Evolutionary conservation across 2,113 vertebrate species (phyloP), one percentile per base, ranked within the genome.

Genomic region (Corvus cornix): DNA sequence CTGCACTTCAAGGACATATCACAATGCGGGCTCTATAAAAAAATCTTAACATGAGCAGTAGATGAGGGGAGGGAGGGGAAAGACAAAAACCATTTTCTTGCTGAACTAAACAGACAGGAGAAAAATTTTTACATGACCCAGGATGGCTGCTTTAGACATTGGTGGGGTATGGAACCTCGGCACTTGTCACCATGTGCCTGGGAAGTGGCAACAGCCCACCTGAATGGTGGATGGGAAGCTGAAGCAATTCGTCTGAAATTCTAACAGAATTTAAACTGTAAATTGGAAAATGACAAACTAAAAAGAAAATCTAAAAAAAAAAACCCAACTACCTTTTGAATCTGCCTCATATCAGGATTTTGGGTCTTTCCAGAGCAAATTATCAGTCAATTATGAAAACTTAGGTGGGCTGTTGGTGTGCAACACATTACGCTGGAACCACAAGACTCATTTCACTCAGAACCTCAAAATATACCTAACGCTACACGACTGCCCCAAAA

Each of bases 1-100:
- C 87, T 92, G 92, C 95, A 70, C 94, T 97, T 98, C 98, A 98
- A 98, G 98, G 97, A 98, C 98, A 91, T 69, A 64, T 83, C 87
- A 93, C 93, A 97, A 97, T 93, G 94, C 73, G 79, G 90, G 93
- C 97, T 97, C 96, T 94, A 94, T 93, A 97, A 96, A 97, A 64
- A 96, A 96, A 96, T 93, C 93, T 95, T 96, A 92, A 58, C 70
- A 82, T 46, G 78, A 97, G 91, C 93, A 96, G 95, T 80, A 93
- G 84, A 73, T 66, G 86, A 93, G 74, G 49, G 63, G 89, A 48
- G 62, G 90, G 80, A 93, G 67, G 84, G 87, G 26, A 69, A 86
- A 97, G 81, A 94, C 91, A 97, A 96, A 93, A 97, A 98, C 93
- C 96, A 95, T 96, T 97, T 98, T 97, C 97, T 97, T 96, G 92